These are phyloP conservation scores for Neosilurus hyrtlii DNA, from an alignment of 2,797 vertebrate genomes.

Conservation along the genomic window DNA sequence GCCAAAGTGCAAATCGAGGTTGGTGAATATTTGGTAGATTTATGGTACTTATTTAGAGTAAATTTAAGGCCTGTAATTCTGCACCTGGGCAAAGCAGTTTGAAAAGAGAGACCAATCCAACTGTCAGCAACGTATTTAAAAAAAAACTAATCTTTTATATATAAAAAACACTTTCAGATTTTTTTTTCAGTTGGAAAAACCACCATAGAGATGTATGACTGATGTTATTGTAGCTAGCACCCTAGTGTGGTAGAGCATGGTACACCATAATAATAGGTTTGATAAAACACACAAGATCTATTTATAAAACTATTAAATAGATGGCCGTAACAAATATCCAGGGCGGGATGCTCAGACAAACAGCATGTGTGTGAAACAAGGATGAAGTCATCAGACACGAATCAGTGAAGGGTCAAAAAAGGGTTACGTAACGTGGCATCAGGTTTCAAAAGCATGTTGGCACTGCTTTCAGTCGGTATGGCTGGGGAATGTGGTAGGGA, in stretches of 20 bases:
- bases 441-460: slow-evolving; percentile 15
- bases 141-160: slow-evolving; percentile 39
- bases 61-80: slow-evolving; percentile 46
- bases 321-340: not conserved
- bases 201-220: not conserved
- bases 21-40: slow-evolving; percentile 52
- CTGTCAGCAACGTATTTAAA: slow-evolving; percentile 47
- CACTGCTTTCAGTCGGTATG: slow-evolving; percentile 29
- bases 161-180: slow-evolving; percentile 9
- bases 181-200: not conserved
- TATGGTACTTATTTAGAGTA: slow-evolving; percentile 62
- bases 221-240: not conserved
- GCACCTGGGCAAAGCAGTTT: slow-evolving; percentile 50
- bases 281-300: not conserved
- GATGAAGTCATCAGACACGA: not conserved
- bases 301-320: not conserved
- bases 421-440: not conserved
- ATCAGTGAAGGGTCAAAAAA: not conserved
- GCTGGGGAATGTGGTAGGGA: not conserved
- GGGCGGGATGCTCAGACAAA: not conserved
- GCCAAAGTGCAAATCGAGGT: slow-evolving; percentile 60
- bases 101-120: slow-evolving; percentile 48
- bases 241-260: not conserved
- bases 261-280: not conserved
- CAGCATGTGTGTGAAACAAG: not conserved